Evolutionary conservation across 2,113 vertebrate species (phyloP), one percentile per base, ranked within the genome.

Genomic region (Trochalopteron elliotii): DNA sequence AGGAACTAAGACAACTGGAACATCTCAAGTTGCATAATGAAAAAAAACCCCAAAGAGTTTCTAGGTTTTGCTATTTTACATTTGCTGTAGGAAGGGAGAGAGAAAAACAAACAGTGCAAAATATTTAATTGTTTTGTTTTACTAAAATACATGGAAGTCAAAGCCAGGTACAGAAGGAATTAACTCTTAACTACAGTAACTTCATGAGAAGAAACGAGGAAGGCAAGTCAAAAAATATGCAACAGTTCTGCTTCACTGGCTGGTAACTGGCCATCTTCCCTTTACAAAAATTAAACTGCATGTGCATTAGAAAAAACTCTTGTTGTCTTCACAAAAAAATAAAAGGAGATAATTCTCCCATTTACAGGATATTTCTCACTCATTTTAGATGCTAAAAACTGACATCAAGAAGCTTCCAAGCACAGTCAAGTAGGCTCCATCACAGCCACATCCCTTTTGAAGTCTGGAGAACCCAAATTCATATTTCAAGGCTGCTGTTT

Each of bases 81-180:
- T 95, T 93, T 87, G 93, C 89, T 91, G 85, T 40, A 71, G 6
- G 30, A 72, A 74, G 91, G 85, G 91, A 90, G 97, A 98, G 87
- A 86, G 55, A 68, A 96, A 96, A 95, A 94, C 4, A 15, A 97
- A 97, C 97, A 98, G 98, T 98, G 98, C 98, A 98, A 98, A 98
- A 95, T 69, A 79, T 95, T 95, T 81, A n/a, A 52, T 17, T 79
- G 53, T 65, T 82, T 83, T 97, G 93, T 97, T 95, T 97, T 96
- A 97, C 72, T 96, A 96, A 97, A 97, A 96, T 79, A 94, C 68
- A 88, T 93, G 91, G 89, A 94, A 87, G 84, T 92, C 93, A 90
- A 96, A 77, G 92, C 64, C 93, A 90, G 86, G 64, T 92, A 92
- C 69, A 93, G 83, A 90, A 91, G 84, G 86, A 81, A 64, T 71